Evolutionary conservation across 2,888 invertebrate species (phyloP).

Genomic region (Luperina testacea): DNA sequence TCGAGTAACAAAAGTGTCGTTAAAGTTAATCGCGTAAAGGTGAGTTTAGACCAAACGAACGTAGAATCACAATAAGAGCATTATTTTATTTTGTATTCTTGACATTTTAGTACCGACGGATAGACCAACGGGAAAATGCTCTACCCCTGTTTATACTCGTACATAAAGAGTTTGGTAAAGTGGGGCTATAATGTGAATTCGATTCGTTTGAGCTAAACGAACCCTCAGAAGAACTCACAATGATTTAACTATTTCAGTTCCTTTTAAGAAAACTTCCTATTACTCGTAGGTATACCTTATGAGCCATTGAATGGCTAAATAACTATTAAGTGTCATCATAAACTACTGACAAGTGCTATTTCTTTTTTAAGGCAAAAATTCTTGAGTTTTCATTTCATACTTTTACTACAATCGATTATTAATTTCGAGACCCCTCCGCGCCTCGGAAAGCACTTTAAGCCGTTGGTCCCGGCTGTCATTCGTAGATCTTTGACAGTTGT

Average conservation of each 20-base stretch:
- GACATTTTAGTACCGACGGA: not conserved
- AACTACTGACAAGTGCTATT: not conserved
- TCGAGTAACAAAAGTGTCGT: constrained; percentile 15
- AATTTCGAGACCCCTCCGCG: too few relatives aligned
- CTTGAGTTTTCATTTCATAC: not conserved
- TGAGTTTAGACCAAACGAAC: not conserved
- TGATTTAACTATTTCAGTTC: not conserved
- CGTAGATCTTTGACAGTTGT: too few relatives aligned
- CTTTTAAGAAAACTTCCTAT: not conserved
- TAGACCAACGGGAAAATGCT: not conserved
- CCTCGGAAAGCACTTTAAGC: not conserved
- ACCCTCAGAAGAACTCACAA: not conserved
- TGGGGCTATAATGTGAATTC: too few relatives aligned
- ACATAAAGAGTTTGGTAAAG: not conserved
- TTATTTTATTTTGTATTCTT: not conserved
- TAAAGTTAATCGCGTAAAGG: not conserved
- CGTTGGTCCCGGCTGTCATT: not conserved
- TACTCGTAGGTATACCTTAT: not conserved
- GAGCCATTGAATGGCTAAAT: not conserved
- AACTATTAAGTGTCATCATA: not conserved
- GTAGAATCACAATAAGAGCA: not conserved
- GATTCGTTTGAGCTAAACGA: too few relatives aligned
- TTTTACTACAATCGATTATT: not conserved
- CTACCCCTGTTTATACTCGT: too few relatives aligned
- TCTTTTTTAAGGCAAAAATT: not conserved